phyloP scores from a whole-genome alignment of 2,797 vertebrate species.

The Threskiornis aethiopicus region DNA sequence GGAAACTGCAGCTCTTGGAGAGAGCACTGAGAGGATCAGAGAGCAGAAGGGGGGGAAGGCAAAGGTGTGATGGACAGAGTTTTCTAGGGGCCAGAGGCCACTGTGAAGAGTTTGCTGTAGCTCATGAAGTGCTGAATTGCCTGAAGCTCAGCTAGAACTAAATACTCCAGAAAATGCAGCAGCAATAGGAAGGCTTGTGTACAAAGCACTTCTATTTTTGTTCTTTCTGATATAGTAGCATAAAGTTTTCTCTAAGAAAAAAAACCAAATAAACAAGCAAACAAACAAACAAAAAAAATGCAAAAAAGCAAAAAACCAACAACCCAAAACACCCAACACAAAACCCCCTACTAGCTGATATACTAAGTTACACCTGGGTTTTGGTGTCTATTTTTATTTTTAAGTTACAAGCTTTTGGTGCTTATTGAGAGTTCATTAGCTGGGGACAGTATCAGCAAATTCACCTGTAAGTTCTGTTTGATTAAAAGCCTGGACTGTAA shows the following conservation, averaged over 20 bases:
- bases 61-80: background rate
- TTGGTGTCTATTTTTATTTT: background rate
- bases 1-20: background rate
- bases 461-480: background rate
- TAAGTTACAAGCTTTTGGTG: background rate
- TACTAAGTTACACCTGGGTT: background rate
- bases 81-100: background rate
- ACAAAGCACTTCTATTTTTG: background rate
- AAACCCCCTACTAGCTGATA: background rate
- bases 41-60: background rate
- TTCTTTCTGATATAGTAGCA: background rate
- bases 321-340: background rate
- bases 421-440: background rate
- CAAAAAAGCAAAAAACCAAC: too few species aligned
- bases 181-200: background rate
- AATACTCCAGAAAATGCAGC: background rate
- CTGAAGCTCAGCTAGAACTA: background rate
- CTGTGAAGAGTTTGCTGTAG: background rate
- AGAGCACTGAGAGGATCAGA: background rate
- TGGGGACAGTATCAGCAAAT: background rate
- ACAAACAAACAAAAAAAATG: background rate
- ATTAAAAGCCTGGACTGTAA: background rate
- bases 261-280: background rate
- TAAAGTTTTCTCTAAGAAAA: background rate
- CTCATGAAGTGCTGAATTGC: background rate